These are phyloP conservation scores for Spermophilus dauricus DNA, from an alignment of 2,113 vertebrate genomes.

Conservation along the genomic window DNA sequence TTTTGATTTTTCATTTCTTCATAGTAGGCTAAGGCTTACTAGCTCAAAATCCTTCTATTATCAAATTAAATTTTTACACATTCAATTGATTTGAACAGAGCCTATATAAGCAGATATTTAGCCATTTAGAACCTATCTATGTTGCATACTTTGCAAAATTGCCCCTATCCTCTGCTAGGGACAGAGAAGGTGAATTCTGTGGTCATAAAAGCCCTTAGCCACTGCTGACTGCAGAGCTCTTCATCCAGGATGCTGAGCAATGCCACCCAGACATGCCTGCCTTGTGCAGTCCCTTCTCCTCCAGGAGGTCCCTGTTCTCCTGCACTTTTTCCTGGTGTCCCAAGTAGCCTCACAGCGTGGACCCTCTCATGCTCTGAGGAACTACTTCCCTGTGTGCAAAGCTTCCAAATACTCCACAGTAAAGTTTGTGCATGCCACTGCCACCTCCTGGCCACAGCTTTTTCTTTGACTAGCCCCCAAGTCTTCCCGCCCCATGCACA, in stretches of 20 bases:
- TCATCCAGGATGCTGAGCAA: too few species aligned
- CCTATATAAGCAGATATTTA: background rate
- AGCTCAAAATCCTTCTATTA: background rate
- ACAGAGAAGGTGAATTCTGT: background rate
- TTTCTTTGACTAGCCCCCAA: fast-evolving
- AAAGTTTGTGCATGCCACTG: fast-evolving
- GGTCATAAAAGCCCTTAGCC: fast-evolving
- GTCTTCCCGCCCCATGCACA: fast-evolving
- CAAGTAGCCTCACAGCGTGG: fast-evolving
- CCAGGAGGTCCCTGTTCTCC: background rate
- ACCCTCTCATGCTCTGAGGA: fast-evolving
- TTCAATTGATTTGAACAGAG: too few species aligned
- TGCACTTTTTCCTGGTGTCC: too few species aligned
- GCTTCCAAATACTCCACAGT: fast-evolving
- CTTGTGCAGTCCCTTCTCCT: background rate
- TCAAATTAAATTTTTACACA: background rate
- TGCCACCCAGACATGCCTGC: too few species aligned
- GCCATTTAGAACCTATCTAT: too few species aligned
- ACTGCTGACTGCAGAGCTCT: too few species aligned
- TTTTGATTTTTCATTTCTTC: background rate
- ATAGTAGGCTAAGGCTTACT: background rate
- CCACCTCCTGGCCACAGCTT: background rate
- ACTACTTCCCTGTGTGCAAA: fast-evolving
- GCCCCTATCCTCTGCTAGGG: background rate
- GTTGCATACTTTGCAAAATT: background rate